A percentile compares a stretch with the other conserved stretches of the same genome.
Conservation (phyloP, 2,888 invertebrate species). For the Papilio elwesi region DNA sequence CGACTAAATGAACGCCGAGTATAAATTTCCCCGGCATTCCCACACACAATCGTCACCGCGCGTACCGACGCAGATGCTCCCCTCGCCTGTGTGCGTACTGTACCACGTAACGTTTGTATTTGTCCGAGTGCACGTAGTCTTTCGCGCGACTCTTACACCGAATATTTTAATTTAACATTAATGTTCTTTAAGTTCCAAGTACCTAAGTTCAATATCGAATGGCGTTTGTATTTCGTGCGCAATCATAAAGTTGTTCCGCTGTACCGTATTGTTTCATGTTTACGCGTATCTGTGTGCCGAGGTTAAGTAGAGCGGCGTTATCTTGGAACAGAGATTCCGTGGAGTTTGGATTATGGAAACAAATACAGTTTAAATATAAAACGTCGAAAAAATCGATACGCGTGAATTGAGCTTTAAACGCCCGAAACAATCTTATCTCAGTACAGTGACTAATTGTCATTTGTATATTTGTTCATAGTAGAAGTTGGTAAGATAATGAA, state of each 20-base stretch:
- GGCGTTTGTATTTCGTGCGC: constrained; percentile 51
- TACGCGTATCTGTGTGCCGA: constrained; percentile 81
- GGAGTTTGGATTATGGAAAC: constrained; percentile 71
- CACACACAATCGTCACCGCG: constrained; percentile 69
- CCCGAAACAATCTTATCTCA: constrained; percentile 26
- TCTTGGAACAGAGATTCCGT: constrained; percentile 80
- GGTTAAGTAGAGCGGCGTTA: constrained; percentile 84
- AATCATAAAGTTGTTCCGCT: constrained; percentile 72
- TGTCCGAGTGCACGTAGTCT: constrained; percentile 71
- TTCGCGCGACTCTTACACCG: constrained; percentile 48
- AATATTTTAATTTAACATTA: constrained; percentile 42
- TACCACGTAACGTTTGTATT: constrained; percentile 42
- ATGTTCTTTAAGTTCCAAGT: constrained; percentile 49
- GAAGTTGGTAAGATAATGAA: background rate
- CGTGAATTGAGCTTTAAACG: background rate
- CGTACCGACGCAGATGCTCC: constrained; percentile 63
- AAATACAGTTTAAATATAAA: constrained; percentile 46
- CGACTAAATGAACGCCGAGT: constrained; percentile 72
- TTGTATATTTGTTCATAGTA: constrained; percentile 6
- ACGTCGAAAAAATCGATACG: constrained; percentile 26
- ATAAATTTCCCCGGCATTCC: constrained; percentile 81
- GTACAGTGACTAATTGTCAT: constrained; percentile 19
- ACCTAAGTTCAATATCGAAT: constrained; percentile 53
- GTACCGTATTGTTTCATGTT: constrained; percentile 84
- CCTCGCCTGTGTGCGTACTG: constrained; percentile 45